Evolutionary conservation across 2,113 vertebrate species (phyloP), one percentile per base, ranked within the genome.

Genomic region (Phrynocephalus versicolor): DNA sequence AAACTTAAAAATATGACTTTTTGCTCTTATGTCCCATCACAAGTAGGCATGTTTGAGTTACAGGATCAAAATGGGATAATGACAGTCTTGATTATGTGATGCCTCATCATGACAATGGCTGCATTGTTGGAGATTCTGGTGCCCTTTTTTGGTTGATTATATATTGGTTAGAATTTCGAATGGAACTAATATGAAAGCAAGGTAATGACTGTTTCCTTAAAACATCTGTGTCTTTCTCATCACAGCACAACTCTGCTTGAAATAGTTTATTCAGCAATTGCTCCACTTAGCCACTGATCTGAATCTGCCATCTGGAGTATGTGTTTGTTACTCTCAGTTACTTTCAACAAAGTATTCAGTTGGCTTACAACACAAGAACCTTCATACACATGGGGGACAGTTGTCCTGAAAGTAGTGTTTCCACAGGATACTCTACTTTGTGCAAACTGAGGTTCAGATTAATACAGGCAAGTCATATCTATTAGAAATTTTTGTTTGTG

Each of bases 271-370:
- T 85, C 64, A 58, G 45, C 51, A 69, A 71, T 70, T 71, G 76
- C 35, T 79, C 84, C 67, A 72, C 76, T 85, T 85, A 85, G 77
- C 76, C 67, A 85, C 67, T 85, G 84, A 79, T 85, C 84, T 85
- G 84, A 41, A 85, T 71, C 84, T 79, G 77, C 84, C 84, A 85
- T 85, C 84, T 79, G 84, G 67, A 72, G 69, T 79, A 60, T 45
- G 67, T 37, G 35, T 79, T 79, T 85, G 37, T 72, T 85, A 19
- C 35, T 71, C 51, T 72, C 76, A 55, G 62, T 85, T 69, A 85
- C 67, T 62, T 85, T 85, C 37, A 62, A 30, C 39, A 45, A 62
- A 79, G 16, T 79, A 45, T 85, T 79, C 60, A 71, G 37, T 72
- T 30, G 35, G 35, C 27, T 60, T 55, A 62, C 6, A 62, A 25